Conservation (phyloP, 1,140 invertebrate species). For the Philopotamus ludificatus region DNA sequence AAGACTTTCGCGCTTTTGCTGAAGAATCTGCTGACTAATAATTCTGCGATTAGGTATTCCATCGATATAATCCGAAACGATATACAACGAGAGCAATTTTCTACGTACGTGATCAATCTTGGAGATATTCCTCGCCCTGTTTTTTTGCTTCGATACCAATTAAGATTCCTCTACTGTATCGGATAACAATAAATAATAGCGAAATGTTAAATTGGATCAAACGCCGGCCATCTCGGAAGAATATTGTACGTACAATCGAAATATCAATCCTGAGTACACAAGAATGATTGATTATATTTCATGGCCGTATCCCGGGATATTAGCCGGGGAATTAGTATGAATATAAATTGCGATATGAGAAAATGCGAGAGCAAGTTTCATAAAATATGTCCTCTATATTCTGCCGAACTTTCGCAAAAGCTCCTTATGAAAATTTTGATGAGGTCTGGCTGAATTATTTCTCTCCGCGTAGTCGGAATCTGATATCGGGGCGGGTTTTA, state of each 20-base stretch:
- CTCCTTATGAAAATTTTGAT: slow-evolving; percentile 1
- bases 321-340: not conserved
- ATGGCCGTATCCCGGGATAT: not conserved
- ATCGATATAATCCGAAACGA: not conserved
- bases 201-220: too few species aligned
- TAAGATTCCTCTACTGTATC: not conserved
- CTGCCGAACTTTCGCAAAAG: not conserved
- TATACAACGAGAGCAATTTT: not conserved
- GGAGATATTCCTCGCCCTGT: not conserved
- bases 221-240: too few species aligned
- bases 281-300: not conserved
- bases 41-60: not conserved
- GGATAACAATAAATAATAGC: too few species aligned
- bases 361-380: not conserved
- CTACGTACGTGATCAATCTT: not conserved
- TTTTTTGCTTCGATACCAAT: not conserved
- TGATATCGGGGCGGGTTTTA: not conserved
- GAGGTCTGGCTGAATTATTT: slow-evolving; percentile 6
- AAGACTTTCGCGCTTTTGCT: too few species aligned
- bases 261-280: too few species aligned
- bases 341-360: not conserved
- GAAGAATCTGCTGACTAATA: too few species aligned
- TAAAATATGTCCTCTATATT: not conserved
- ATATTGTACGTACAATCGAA: too few species aligned
- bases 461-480: not conserved